phyloP scores from a whole-genome alignment of 2,888 invertebrate genomes.

The Tribolium freemani region DNA sequence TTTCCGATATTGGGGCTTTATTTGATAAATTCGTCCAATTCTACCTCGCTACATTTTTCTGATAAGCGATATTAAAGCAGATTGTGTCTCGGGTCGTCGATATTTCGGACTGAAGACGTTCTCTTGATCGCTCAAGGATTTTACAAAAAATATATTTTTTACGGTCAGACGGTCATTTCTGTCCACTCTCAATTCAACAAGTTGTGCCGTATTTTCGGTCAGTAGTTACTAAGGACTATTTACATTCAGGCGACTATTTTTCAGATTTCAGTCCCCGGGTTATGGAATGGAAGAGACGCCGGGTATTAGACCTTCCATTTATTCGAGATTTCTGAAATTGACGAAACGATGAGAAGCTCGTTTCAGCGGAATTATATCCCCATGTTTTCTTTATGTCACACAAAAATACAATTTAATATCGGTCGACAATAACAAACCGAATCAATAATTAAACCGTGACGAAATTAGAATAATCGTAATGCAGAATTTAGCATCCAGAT shows the following conservation, averaged over 20 bases:
- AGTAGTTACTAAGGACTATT: conserved; percentile 20
- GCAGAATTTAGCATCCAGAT: no score
- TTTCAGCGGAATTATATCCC: conserved; percentile 18
- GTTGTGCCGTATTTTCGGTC: conserved; percentile 26
- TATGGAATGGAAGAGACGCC: conserved; percentile 1
- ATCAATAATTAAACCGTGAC: not conserved
- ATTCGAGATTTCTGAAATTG: conserved; percentile 31
- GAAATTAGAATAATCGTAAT: no score
- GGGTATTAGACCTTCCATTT: conserved; percentile 22
- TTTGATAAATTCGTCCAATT: conserved; percentile 29
- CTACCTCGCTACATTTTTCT: conserved; percentile 8
- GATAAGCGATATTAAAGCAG: conserved; percentile 18
- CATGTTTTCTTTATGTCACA: conserved; percentile 18
- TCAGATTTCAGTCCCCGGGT: conserved; percentile 14
- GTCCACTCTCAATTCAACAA: conserved; percentile 22
- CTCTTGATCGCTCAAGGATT: conserved; percentile 21
- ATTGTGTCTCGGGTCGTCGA: conserved; percentile 6
- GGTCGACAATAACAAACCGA: not conserved
- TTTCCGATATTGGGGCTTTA: conserved; percentile 6
- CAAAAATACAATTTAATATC: conserved; percentile 7
- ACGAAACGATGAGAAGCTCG: conserved; percentile 16
- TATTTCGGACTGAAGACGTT: conserved; percentile 9
- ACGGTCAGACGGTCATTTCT: conserved; percentile 17
- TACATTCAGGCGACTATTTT: conserved; percentile 27
- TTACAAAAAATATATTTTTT: conserved; percentile 21